A percentile compares a stretch with the other conserved stretches of the same genome.
Conservation (phyloP, 2,797 vertebrate species). For the Kryptolebias ocellatus region DNA sequence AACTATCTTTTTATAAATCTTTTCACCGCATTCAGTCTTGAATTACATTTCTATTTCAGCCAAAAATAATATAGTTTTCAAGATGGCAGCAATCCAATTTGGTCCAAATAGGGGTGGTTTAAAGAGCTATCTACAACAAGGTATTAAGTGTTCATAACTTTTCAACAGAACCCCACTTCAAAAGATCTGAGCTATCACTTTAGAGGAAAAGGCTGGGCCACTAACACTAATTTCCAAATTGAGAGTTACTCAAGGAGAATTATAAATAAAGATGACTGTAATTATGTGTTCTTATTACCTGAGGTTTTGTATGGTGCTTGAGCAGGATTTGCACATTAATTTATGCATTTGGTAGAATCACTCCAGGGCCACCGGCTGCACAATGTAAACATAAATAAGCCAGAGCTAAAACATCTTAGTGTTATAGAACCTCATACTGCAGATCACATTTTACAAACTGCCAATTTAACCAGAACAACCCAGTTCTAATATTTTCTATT, state of each 20-base stretch:
- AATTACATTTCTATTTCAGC: no score
- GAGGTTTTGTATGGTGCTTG: conserved; percentile 11
- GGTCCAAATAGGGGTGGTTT: no score
- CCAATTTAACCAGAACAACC: conserved; percentile 10
- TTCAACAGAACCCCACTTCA: no score
- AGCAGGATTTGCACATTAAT: conserved; percentile 52
- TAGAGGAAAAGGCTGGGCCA: background rate
- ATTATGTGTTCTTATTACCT: background rate
- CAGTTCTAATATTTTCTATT: background rate
- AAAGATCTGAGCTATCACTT: no score
- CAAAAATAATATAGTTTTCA: no score
- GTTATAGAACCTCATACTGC: background rate
- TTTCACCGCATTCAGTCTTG: no score
- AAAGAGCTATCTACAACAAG: no score
- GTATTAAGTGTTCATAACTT: no score
- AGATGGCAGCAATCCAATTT: no score
- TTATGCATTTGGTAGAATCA: conserved; percentile 38
- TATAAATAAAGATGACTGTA: conserved; percentile 1
- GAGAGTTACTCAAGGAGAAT: conserved; percentile 1
- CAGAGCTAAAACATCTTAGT: background rate
- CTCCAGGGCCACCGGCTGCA: conserved; percentile 15
- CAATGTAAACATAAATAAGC: conserved; percentile 41
- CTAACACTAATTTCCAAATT: conserved; percentile 1
- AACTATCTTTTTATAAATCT: no score
- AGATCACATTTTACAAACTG: conserved; percentile 13